Base-by-base conservation (phyloP, 2,797 vertebrate genomes). In the Tiaroga cobitis region DNA sequence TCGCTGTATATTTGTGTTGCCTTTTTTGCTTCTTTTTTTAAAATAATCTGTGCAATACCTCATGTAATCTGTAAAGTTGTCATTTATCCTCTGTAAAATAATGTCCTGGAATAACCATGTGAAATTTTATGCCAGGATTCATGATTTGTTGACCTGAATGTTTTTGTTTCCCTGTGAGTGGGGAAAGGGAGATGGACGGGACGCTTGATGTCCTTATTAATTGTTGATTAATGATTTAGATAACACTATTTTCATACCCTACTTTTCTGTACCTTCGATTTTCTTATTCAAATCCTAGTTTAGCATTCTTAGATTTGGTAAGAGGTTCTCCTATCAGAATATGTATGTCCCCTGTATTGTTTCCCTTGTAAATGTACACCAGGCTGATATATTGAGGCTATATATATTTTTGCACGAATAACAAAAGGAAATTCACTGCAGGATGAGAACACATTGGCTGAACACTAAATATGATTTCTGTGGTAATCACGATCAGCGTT, bases 41-140 rank as follows among this genome's bases (percentile, higher is more conserved):
- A 16, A 95, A 96, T 96, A 97, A 96, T 97, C 96, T 96, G 97
- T 98, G 97, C 97, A 99, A 99, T 98, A 99, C 97, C 96, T 97
- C 96, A 96, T 97, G 96, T 96, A 96, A 96, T 96, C 95, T 95
- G 94, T 96, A 95, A 94, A 93, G 91, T 96, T 94, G 93, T 96
- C 95, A 93, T 94, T 90, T 92, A 91, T 86, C 69, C 90, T 86
- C 81, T 86, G 89, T 87, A 89, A 87, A 88, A 68, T 88, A 94
- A 94, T 95, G 95, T 95, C 95, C 94, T 94, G 87, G 89, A 91
- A 93, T 93, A 94, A 87, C 94, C 92, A 80, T 95, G 95, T 95
- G 94, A 94, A 94, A 92, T 93, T 95, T 94, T 93, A 95, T 93
- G 94, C 93, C 94, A 94, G 93, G 90, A 94, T 93, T 93, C 92